Percentiles rank a stretch among this genome's conserved stretches.
Evolutionary conservation across 2,797 vertebrate genomes (phyloP).

Genomic region (Propithecus deckenii): DNA sequence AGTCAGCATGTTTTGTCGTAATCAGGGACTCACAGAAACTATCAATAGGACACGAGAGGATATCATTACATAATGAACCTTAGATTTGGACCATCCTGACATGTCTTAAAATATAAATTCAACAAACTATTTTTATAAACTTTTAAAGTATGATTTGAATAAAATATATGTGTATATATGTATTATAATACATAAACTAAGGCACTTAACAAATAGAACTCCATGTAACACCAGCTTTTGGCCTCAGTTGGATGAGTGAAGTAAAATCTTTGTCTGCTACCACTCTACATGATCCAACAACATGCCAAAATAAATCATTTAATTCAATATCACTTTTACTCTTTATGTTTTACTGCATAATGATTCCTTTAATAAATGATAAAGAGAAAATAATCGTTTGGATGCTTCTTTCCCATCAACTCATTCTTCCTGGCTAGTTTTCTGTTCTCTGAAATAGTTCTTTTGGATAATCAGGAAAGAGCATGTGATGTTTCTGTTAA

Average conservation of each 20-base stretch:
- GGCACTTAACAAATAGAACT: neutral
- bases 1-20: neutral
- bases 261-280: neutral
- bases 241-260: neutral
- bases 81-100: neutral
- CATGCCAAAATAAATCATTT: neutral
- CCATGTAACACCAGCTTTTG: neutral
- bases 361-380: conserved; percentile 13
- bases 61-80: neutral
- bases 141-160: conserved; percentile 19
- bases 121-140: neutral
- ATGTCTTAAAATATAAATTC: neutral
- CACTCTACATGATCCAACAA: neutral
- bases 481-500: neutral
- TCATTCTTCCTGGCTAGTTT: neutral
- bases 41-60: neutral
- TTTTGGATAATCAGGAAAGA: conserved; percentile 37
- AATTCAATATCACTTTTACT: neutral
- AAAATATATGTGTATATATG: neutral
- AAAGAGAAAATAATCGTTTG: neutral
- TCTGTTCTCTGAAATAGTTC: conserved; percentile 3
- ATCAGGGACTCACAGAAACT: neutral
- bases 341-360: conserved; percentile 2
- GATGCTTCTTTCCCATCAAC: neutral
- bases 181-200: neutral